Base-by-base conservation (phyloP, 2,113 vertebrate genomes). In the Potamarius usumacintae region DNA sequence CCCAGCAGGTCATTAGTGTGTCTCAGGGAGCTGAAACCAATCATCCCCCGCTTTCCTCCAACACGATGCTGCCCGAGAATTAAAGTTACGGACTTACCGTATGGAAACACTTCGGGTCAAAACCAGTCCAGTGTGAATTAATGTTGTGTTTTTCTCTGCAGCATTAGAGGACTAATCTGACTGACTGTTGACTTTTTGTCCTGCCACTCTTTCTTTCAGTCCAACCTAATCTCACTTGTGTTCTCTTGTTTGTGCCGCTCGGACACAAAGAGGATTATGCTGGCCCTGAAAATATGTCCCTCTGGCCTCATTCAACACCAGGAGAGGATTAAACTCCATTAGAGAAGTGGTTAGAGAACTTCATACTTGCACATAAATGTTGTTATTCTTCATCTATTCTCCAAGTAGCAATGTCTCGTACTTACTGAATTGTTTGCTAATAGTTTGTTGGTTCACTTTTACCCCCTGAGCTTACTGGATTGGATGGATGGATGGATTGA, bases 181-280 rank as follows among this genome's bases (percentile, higher is more conserved):
- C 63, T 72, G 50, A 60, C 86, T 53, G 42, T 50, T 85, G 58
- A 84, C 72, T 42, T 86, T 89, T 83, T 86, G 30, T 84, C 7
- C 25, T 48, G 34, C 8, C 18, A 60, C 83, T 71, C 53, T 71
- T 42, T 42, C 3, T 42, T 86, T 79, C 65, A 85, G 86, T 69
- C 27, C 72, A 48, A 65, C 63, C 69, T 86, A 86, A 86, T 86
- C 89, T 86, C 84, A 30, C 69, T 58, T 30, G 12, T 57, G 86
- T 77, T 88, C 78, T 83, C 76, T 62, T 88, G 88, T 86, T 87
- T 82, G 79, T 22, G 78, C 82, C 77, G 53, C 81, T 86, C 63
- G 27, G 65, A 76, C 72, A 90, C 87, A 91, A 91, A 91, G 88
- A 87, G 88, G 86, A 91, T 92, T 92, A 89, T 4, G 71, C 79